phyloP scores from a whole-genome alignment of 2,888 invertebrate species.

The Caenorhabditis afra region DNA sequence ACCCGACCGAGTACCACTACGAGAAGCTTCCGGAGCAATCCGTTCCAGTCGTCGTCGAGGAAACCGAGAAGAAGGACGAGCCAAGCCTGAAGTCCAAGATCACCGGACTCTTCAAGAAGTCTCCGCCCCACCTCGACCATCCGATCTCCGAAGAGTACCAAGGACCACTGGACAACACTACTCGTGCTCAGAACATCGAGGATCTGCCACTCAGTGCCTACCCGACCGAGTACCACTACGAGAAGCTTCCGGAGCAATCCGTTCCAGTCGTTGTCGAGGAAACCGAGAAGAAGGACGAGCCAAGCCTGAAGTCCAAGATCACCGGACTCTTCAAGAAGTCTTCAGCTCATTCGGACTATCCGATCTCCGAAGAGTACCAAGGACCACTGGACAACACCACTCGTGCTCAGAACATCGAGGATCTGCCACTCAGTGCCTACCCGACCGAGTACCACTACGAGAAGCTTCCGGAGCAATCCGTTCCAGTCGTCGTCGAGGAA shows the following conservation, averaged over 20 bases:
- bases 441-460: conserved; percentile 59
- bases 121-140: conserved; percentile 67
- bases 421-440: conserved; percentile 53
- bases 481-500: conserved; percentile 20
- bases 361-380: conserved; percentile 57
- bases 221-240: conserved; percentile 59
- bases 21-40: conserved; percentile 42
- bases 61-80: conserved; percentile 39
- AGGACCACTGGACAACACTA: conserved; percentile 53
- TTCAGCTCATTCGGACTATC: conserved; percentile 67
- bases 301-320: conserved; percentile 35
- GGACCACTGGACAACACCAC: conserved; percentile 56
- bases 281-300: conserved; percentile 31
- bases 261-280: conserved; percentile 24
- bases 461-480: conserved; percentile 46
- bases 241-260: conserved; percentile 46
- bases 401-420: conserved; percentile 55
- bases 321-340: conserved; percentile 59
- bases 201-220: conserved; percentile 56
- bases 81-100: conserved; percentile 34
- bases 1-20: conserved; percentile 39
- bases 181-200: conserved; percentile 54
- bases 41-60: conserved; percentile 22
- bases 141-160: conserved; percentile 60
- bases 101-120: conserved; percentile 56